Evolutionary conservation across 2,113 vertebrate genomes (phyloP).

Genomic region (Salminus brasiliensis): DNA sequence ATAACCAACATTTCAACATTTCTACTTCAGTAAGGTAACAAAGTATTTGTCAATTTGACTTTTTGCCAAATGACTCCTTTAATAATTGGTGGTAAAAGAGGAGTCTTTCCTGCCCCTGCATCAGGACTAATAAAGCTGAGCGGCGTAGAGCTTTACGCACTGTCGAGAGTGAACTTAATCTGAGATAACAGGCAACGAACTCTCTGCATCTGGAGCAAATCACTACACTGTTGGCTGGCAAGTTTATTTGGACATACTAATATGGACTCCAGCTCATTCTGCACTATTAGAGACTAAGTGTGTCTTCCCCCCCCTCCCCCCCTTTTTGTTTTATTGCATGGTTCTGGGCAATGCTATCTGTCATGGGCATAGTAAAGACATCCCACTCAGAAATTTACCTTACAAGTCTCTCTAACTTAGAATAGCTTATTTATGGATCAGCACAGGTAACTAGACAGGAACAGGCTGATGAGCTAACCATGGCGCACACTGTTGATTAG

Average conservation of each 20-base stretch:
- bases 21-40: too few relatives aligned
- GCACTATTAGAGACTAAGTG: slow-evolving; percentile 43
- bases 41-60: too few relatives aligned
- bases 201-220: slow-evolving; percentile 67
- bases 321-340: slow-evolving; percentile 45
- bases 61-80: not conserved
- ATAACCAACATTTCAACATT: too few relatives aligned
- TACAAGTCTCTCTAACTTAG: slow-evolving; percentile 32
- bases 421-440: slow-evolving; percentile 32
- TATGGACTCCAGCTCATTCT: slow-evolving; percentile 51
- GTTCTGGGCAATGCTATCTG: slow-evolving; percentile 27
- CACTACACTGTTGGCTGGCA: slow-evolving; percentile 65
- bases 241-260: slow-evolving; percentile 63
- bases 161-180: slow-evolving; percentile 25
- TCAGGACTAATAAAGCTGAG: not conserved
- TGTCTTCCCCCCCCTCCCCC: slow-evolving; percentile 45
- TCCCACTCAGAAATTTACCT: slow-evolving; percentile 45
- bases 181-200: slow-evolving; percentile 59
- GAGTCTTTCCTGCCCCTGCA: not conserved
- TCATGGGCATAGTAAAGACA: slow-evolving; percentile 37
- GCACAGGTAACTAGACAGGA: slow-evolving; percentile 4
- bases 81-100: not conserved
- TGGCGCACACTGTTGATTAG: not conserved
- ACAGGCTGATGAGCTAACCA: slow-evolving; percentile 49
- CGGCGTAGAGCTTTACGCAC: slow-evolving; percentile 27